Conservation (phyloP, 2,797 vertebrate species). For the Rhabdomys pumilio region DNA sequence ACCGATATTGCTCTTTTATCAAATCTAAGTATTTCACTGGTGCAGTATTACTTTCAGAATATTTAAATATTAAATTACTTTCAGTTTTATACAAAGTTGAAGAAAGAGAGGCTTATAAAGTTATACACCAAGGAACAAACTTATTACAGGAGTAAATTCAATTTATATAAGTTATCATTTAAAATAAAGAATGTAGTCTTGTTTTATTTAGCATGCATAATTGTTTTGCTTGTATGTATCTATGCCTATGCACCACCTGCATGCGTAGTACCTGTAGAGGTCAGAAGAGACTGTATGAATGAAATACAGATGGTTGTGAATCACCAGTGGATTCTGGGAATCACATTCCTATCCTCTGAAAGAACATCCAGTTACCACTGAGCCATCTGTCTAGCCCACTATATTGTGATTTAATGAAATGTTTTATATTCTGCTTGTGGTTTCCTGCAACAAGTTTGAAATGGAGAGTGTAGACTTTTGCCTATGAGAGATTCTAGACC, state of each 20-base stretch:
- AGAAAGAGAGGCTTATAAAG: background rate
- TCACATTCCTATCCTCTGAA: background rate
- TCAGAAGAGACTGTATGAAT: background rate
- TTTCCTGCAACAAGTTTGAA: background rate
- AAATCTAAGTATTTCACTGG: background rate
- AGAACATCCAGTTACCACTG: background rate
- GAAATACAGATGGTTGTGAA: background rate
- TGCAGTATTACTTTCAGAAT: slow-evolving; percentile 10
- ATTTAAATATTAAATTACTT: background rate
- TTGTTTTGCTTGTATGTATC: background rate
- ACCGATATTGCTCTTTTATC: background rate
- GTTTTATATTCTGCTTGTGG: background rate
- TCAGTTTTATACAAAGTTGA: slow-evolving; percentile 1
- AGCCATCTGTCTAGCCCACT: background rate
- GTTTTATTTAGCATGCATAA: background rate
- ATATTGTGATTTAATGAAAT: background rate
- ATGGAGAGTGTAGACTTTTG: slow-evolving; percentile 12
- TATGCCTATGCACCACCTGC: too few relatives aligned
- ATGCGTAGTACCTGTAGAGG: too few relatives aligned
- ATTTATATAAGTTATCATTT: background rate
- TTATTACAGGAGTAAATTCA: background rate
- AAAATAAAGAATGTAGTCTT: background rate
- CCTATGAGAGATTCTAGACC: background rate
- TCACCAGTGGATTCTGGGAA: background rate
- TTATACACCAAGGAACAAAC: background rate